Evolutionary conservation across 2,113 vertebrate genomes (phyloP).

Genomic region (Okapia johnstoni): DNA sequence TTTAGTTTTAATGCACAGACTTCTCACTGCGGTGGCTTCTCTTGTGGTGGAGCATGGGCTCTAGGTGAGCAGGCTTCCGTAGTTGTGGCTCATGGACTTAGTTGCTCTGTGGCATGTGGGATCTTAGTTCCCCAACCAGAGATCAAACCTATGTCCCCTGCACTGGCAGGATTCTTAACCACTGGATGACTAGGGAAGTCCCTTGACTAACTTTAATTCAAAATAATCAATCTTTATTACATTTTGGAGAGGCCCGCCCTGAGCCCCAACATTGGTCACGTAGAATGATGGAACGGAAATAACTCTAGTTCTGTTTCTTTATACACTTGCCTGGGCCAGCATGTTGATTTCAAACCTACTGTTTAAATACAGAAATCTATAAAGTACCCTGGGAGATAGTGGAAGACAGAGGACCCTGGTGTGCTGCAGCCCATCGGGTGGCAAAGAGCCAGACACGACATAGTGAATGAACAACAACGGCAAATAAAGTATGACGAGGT

Average conservation of each 20-base stretch:
- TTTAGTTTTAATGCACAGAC: accelerated
- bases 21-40: neutral
- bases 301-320: neutral
- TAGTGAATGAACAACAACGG: neutral
- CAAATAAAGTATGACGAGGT: accelerated
- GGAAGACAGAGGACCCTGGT: neutral
- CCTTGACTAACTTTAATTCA: neutral
- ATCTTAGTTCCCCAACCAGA: neutral
- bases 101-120: neutral
- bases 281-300: neutral
- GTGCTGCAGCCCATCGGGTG: neutral
- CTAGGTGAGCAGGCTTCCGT: neutral
- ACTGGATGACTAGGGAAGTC: neutral
- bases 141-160: neutral
- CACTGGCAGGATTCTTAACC: neutral
- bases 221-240: neutral
- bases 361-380: neutral
- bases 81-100: neutral
- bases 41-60: neutral
- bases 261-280: neutral
- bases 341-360: neutral
- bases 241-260: neutral
- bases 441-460: neutral
- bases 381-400: accelerated
- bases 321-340: neutral